phyloP scores from a whole-genome alignment of 1,140 invertebrate genomes.

The Drosophila lowei region DNA sequence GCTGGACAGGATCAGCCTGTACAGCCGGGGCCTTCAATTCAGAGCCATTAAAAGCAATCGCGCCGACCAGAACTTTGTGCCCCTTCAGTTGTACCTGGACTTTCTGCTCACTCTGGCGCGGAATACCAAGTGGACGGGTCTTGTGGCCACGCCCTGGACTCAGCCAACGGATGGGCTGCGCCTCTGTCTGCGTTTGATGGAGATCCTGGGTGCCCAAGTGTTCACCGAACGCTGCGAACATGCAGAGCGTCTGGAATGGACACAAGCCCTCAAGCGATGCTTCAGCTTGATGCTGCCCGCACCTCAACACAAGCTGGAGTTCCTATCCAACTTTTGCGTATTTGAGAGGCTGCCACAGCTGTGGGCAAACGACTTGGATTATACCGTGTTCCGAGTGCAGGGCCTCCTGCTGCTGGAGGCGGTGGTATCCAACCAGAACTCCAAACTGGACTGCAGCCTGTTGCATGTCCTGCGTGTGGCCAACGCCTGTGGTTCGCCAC shows the following conservation, averaged over 20 bases:
- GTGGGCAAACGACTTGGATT: slow-evolving; percentile 24
- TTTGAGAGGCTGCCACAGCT: slow-evolving; percentile 51
- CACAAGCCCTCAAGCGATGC: slow-evolving; percentile 47
- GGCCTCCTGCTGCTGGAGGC: slow-evolving; percentile 62
- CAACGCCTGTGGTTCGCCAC: slow-evolving; percentile 48
- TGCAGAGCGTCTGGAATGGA: slow-evolving; percentile 53
- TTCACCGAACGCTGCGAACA: slow-evolving; percentile 9
- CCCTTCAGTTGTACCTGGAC: slow-evolving; percentile 65
- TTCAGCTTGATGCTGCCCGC: slow-evolving; percentile 82
- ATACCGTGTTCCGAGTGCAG: slow-evolving; percentile 54
- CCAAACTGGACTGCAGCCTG: slow-evolving; percentile 22
- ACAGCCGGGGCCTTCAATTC: slow-evolving; percentile 38
- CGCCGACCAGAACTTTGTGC: slow-evolving; percentile 24
- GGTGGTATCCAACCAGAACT: slow-evolving; percentile 29
- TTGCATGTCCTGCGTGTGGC: slow-evolving; percentile 61
- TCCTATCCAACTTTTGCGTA: slow-evolving; percentile 84
- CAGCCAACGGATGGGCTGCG: slow-evolving; percentile 42
- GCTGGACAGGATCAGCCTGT: slow-evolving; percentile 39
- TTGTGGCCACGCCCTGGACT: slow-evolving; percentile 49
- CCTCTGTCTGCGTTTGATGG: slow-evolving; percentile 50
- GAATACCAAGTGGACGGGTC: slow-evolving; percentile 51
- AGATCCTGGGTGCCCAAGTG: slow-evolving; percentile 27
- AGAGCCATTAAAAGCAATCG: slow-evolving; percentile 14
- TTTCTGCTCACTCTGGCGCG: slow-evolving; percentile 52
- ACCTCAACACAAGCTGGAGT: slow-evolving; percentile 84